Evolutionary conservation across 2,888 invertebrate species (phyloP).

Genomic region (Phengaris alcon): DNA sequence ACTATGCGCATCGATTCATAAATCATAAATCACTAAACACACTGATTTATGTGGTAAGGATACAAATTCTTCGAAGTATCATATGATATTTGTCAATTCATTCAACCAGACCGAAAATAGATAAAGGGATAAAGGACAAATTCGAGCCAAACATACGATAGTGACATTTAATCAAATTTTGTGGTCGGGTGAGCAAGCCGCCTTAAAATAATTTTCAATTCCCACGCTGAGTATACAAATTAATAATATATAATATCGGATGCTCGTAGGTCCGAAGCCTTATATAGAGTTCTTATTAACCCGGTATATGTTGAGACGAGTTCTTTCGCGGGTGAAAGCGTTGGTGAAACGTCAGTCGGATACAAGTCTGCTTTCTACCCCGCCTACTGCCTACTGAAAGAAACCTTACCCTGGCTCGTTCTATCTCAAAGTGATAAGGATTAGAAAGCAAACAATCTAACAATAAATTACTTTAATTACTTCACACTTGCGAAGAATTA

Average conservation of each 20-base stretch:
- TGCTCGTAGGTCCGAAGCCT: slow-evolving; percentile 33
- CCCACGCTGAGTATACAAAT: slow-evolving; percentile 25
- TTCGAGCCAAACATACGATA: not conserved
- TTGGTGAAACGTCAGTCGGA: slow-evolving; percentile 73
- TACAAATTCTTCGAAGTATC: not conserved
- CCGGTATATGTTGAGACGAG: slow-evolving; percentile 49
- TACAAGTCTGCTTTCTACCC: slow-evolving; percentile 72
- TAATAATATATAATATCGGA: slow-evolving; percentile 32
- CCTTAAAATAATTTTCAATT: slow-evolving; percentile 8
- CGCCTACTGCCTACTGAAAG: slow-evolving; percentile 55
- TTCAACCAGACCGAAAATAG: not conserved
- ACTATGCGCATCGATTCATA: too few species aligned
- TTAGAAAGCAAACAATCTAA: not conserved
- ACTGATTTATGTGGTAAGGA: too few species aligned
- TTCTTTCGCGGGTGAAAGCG: slow-evolving; percentile 65
- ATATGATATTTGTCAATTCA: not conserved
- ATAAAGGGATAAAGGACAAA: not conserved
- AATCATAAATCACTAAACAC: too few species aligned
- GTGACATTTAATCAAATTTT: not conserved
- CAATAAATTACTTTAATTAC: slow-evolving; percentile 27
- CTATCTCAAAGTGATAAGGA: slow-evolving; percentile 28
- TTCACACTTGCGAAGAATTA: not conserved
- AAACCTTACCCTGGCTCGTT: slow-evolving; percentile 62
- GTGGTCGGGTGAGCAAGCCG: not conserved
- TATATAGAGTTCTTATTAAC: slow-evolving; percentile 31